phyloP scores from a whole-genome alignment of 2,113 vertebrate genomes.

The Rhipidura dahli region DNA sequence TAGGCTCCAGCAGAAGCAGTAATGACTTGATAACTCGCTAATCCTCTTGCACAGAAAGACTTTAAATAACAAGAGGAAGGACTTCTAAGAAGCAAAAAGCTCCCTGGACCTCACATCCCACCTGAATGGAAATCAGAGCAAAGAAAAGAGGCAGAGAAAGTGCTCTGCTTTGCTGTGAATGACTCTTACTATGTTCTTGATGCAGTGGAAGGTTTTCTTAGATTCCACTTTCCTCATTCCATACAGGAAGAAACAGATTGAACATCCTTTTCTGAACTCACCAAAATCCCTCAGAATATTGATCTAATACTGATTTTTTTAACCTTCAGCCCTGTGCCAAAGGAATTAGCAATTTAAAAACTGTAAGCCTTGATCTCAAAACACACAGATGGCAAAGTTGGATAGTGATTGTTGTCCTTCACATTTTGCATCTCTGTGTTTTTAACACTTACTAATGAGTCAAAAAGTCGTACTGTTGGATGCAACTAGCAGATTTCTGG shows the following conservation, averaged over 20 bases:
- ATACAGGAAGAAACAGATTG: background rate
- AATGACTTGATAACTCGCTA: background rate
- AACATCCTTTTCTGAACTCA: background rate
- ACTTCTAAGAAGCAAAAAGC: background rate
- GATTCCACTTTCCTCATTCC: background rate
- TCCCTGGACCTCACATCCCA: background rate
- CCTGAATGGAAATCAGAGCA: background rate
- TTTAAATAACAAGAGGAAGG: background rate
- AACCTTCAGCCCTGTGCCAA: background rate
- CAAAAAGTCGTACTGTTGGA: background rate
- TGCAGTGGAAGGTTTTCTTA: background rate
- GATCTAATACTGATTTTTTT: background rate
- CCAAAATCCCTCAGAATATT: background rate
- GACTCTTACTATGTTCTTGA: background rate
- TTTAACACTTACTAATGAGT: background rate
- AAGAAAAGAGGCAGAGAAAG: background rate
- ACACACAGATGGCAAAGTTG: background rate
- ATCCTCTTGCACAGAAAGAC: background rate
- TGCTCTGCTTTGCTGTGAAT: background rate
- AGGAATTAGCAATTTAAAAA: slow-evolving; percentile 5
- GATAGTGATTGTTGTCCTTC: background rate
- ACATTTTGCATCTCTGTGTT: slow-evolving; percentile 3
- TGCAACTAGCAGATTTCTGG: background rate
- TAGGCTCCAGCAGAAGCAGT: background rate
- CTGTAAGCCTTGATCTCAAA: slow-evolving; percentile 4